Conservation (phyloP, 2,113 vertebrate genomes). For the Prunella himalayana region DNA sequence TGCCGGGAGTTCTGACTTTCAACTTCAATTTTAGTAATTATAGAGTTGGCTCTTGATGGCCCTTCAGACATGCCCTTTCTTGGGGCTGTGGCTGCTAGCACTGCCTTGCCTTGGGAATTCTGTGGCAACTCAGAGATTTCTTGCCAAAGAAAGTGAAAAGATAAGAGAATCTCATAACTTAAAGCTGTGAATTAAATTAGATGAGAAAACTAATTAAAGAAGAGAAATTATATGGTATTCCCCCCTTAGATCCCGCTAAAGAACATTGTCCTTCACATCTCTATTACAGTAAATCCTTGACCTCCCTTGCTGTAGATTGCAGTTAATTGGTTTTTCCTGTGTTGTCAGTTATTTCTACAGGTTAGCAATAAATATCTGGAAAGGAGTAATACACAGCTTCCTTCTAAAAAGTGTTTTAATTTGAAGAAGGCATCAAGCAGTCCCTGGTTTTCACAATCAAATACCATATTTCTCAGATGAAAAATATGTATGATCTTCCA, state of each 20-base stretch:
- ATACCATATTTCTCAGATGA: background rate
- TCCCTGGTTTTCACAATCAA: background rate
- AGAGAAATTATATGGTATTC: background rate
- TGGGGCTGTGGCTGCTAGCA: background rate
- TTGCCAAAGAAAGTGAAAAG: background rate
- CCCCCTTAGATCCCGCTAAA: background rate
- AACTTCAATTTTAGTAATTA: background rate
- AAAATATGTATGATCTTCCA: background rate
- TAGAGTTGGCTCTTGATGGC: background rate
- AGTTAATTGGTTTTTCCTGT: background rate
- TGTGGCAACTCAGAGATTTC: background rate
- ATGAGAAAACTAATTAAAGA: background rate
- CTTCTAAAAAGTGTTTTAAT: background rate
- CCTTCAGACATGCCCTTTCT: background rate
- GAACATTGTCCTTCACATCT: background rate
- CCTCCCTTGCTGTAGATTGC: background rate
- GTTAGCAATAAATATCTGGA: background rate
- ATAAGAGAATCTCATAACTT: background rate
- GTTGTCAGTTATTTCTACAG: background rate
- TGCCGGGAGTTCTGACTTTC: background rate
- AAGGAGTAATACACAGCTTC: background rate
- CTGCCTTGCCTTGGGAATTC: background rate
- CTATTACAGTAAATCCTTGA: background rate
- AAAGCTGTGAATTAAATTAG: background rate
- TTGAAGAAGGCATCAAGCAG: background rate